Conservation (phyloP, 2,888 invertebrate species). For the Tenthredo livida region DNA sequence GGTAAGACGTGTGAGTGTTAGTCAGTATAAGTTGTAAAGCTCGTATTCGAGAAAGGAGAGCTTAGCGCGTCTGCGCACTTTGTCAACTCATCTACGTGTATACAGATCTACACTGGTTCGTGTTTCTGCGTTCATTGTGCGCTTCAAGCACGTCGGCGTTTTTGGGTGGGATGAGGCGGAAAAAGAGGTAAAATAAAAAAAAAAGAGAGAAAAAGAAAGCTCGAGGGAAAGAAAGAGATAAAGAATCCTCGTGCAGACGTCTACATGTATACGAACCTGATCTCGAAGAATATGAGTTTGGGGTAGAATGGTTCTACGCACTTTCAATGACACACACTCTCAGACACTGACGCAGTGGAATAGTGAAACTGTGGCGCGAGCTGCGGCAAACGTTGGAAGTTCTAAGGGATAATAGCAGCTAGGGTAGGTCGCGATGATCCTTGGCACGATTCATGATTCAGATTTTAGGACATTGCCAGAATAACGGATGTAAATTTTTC, state of each 20-base stretch:
- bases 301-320: not conserved
- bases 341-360: not conserved
- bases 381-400: conserved; percentile 57
- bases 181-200: not conserved
- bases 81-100: conserved; percentile 7
- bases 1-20: not conserved
- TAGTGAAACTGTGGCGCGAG: not conserved
- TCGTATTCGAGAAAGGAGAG: conserved; percentile 59
- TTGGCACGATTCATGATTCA: not conserved
- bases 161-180: not conserved
- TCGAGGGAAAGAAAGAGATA: not conserved
- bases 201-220: not conserved
- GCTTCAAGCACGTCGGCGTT: not conserved
- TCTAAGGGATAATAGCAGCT: conserved; percentile 68
- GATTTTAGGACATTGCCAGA: not conserved
- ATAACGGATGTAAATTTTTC: not conserved
- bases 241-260: not conserved
- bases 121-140: not conserved
- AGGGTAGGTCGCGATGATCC: conserved; percentile 71
- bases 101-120: not conserved
- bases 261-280: conserved; percentile 16
- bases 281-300: not conserved
- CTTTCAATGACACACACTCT: conserved; percentile 12
- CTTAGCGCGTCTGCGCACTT: conserved; percentile 70
- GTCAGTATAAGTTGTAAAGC: not conserved